Evolutionary conservation across 2,797 vertebrate species (phyloP).

Genomic region (Galagoides demidoff): DNA sequence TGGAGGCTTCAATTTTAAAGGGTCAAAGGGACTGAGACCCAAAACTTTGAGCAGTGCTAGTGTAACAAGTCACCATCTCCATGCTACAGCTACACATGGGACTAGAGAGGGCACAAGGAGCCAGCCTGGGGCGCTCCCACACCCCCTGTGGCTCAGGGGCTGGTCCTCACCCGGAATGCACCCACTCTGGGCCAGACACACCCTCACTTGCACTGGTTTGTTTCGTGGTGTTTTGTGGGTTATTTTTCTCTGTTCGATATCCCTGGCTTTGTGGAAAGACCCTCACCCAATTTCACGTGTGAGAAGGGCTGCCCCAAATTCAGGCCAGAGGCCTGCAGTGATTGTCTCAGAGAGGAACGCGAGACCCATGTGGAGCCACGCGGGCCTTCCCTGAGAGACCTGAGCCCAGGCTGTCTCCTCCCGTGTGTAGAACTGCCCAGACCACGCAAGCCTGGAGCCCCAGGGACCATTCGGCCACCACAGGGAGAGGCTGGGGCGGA

Average conservation of each 20-base stretch:
- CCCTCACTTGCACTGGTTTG: not conserved
- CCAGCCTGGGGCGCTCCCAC: too few species aligned
- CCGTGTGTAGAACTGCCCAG: not conserved
- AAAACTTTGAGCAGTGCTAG: not conserved
- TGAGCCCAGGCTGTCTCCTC: not conserved
- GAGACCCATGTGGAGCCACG: not conserved
- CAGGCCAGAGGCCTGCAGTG: not conserved
- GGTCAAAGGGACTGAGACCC: not conserved
- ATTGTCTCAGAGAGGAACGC: not conserved
- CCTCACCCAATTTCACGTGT: not conserved
- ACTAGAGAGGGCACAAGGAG: fast-evolving
- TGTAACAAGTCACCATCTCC: not conserved
- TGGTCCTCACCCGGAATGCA: not conserved
- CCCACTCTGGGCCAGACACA: not conserved
- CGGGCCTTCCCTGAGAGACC: not conserved
- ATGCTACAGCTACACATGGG: fast-evolving
- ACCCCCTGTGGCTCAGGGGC: not conserved
- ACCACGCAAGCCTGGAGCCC: not conserved
- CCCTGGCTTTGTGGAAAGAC: not conserved
- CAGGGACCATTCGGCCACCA: not conserved
- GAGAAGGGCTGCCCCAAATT: not conserved
- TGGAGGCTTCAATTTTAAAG: not conserved
- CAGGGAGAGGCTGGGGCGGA: not conserved
- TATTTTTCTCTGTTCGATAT: not conserved
- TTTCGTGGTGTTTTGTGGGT: not conserved